Base-by-base conservation (phyloP, 2,113 vertebrate genomes). In the Petroica traversi region DNA sequence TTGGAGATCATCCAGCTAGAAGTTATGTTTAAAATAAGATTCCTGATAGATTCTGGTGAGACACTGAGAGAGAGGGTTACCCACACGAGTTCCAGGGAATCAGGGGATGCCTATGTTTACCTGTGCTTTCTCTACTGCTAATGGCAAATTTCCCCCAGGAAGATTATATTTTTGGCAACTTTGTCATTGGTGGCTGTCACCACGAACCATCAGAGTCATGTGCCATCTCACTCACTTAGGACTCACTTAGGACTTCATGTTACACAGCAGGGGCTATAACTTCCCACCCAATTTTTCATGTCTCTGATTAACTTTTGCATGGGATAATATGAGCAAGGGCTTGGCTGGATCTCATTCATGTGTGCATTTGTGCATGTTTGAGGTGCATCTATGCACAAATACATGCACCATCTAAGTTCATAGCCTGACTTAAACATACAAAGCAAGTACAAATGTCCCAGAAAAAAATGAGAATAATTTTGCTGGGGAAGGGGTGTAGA, bases 401-500 rank as follows among this genome's bases (percentile, higher is more conserved):
- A 18, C 9, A 13, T 45, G 25, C 14, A 46, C 51, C 34, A 19
- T 34, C 63, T 67, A 9, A 8, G 5, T 62, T 77, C 38, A 10
- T n/a, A 68, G 14, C 4, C 19, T 36, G 33, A 66, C 28, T 67
- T 58, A 54, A 23, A 41, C 8, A 58, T 12, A 51, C 7, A 62
- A 74, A 89, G 3, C 38, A 54, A 77, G 4, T 40, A 67, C 10
- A 80, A 76, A 76, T 48, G 43, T 25, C 23, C 22, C 26, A 48
- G 41, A 67, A 81, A 68, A 68, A 90, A 83, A 34, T 28, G 2
- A 66, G 20, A 73, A 69, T 14, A 14, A 4, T 59, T 71, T 20
- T 7, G 4, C 5, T 22, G 26, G 16, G 9, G 11, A 19, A 9
- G 10, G 6, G 4, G 1, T 12, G 2, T 49, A 29, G 38, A 54